Conservation (phyloP, 2,113 vertebrate species). For the Meriones unguiculatus region DNA sequence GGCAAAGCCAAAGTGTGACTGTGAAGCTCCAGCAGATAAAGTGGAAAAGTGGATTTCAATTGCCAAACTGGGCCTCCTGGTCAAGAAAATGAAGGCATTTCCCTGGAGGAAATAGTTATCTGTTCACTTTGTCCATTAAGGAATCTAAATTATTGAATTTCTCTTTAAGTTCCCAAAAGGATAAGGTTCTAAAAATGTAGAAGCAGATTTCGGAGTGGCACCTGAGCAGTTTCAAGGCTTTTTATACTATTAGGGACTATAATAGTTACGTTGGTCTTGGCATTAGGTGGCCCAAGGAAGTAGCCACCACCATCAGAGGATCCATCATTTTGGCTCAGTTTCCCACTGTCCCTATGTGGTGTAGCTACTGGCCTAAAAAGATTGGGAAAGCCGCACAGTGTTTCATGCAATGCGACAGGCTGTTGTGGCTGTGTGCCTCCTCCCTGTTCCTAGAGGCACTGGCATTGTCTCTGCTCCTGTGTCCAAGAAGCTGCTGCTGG, state of each 20-base stretch:
- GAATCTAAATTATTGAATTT: not conserved
- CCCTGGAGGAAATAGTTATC: not conserved
- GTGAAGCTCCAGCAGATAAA: not conserved
- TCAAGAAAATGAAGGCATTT: not conserved
- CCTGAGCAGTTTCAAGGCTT: not conserved
- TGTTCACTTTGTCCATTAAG: not conserved
- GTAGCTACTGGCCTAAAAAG: not conserved
- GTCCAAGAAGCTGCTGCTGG: not conserved
- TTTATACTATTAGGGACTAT: not conserved
- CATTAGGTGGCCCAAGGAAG: not conserved
- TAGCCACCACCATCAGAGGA: not conserved
- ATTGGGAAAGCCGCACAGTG: not conserved
- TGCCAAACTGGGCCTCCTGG: not conserved
- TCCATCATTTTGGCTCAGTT: not conserved
- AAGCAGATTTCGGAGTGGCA: fast-evolving
- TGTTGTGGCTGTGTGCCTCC: not conserved
- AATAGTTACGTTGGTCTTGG: not conserved
- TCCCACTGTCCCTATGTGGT: not conserved
- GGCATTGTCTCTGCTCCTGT: not conserved
- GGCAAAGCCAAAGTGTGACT: too few species aligned
- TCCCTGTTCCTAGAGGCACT: not conserved
- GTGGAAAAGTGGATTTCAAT: not conserved
- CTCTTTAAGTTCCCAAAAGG: fast-evolving
- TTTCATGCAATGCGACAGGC: too few species aligned
- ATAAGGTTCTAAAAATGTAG: not conserved